These are phyloP conservation scores for Polyploca ridens DNA, from an alignment of 2,888 invertebrate species.

Conservation along the genomic window DNA sequence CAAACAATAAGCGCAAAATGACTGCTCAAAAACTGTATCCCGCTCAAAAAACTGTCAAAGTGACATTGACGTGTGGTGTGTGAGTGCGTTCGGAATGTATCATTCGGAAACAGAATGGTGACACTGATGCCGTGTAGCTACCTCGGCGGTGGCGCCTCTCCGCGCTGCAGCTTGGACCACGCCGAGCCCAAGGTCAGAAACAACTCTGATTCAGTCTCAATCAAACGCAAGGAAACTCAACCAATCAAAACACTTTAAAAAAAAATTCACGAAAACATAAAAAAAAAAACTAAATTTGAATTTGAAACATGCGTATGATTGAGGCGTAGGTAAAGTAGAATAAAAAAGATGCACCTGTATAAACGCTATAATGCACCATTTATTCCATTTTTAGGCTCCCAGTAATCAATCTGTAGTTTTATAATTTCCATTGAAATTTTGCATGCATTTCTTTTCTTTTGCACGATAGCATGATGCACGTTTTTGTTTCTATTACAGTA, in stretches of 20 bases:
- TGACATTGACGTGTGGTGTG: conserved; percentile 65
- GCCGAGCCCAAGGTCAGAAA: conserved; percentile 79
- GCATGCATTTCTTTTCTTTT: neutral
- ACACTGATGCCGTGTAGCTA: conserved; percentile 88
- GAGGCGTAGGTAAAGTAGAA: conserved; percentile 18
- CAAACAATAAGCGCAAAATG: conserved; percentile 66
- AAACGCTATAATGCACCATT: neutral
- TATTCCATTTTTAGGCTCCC: too few relatives aligned
- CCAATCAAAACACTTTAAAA: neutral
- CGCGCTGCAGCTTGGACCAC: conserved; percentile 81
- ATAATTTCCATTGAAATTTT: neutral
- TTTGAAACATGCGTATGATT: conserved; percentile 20
- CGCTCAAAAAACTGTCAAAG: conserved; percentile 74
- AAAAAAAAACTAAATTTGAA: neutral
- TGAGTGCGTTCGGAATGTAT: conserved; percentile 58
- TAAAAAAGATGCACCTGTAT: neutral
- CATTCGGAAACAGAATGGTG: conserved; percentile 81
- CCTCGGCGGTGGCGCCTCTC: conserved; percentile 84
- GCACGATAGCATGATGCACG: neutral
- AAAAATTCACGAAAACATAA: neutral
- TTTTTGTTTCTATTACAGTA: too few relatives aligned
- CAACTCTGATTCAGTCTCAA: conserved; percentile 32
- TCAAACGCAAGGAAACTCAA: conserved; percentile 22
- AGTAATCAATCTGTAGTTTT: too few relatives aligned
- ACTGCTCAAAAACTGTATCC: conserved; percentile 64